Conservation (phyloP, 2,888 invertebrate species). For the Cataglyphis rosenhaueri region DNA sequence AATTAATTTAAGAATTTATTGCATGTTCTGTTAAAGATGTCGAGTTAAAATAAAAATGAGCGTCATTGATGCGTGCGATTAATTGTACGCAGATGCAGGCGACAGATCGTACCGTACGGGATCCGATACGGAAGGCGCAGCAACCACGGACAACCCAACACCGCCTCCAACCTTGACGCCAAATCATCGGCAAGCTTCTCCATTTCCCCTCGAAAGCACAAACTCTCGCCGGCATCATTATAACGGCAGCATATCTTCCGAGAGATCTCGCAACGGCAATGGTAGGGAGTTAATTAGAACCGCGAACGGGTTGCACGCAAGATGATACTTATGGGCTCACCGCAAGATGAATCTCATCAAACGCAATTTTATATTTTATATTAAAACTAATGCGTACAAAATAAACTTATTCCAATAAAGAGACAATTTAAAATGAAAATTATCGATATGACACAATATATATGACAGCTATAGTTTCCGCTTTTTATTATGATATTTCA, state of each 20-base stretch:
- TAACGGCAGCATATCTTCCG: conserved; percentile 80
- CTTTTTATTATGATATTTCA: background rate
- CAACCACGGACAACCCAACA: conserved; percentile 87
- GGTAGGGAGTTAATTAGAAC: conserved; percentile 75
- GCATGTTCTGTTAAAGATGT: background rate
- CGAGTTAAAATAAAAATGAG: conserved; percentile 11
- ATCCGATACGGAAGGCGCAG: conserved; percentile 89
- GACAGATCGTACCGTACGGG: conserved; percentile 92
- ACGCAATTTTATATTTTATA: conserved; percentile 47
- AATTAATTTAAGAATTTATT: background rate
- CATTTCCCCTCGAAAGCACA: conserved; percentile 90
- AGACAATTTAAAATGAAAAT: conserved; percentile 52
- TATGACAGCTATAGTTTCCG: background rate
- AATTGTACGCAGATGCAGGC: conserved; percentile 84
- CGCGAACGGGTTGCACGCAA: conserved; percentile 57
- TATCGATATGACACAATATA: background rate
- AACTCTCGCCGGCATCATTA: conserved; percentile 88
- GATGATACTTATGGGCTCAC: conserved; percentile 60
- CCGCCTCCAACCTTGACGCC: conserved; percentile 88
- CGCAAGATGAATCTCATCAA: conserved; percentile 60
- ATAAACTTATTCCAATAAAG: conserved; percentile 49
- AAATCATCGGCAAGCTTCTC: conserved; percentile 89
- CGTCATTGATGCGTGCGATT: conserved; percentile 33
- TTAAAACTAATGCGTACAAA: conserved; percentile 20
- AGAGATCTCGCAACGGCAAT: conserved; percentile 80